These are phyloP conservation scores for Cyprinodon tularosa DNA, from an alignment of 2,113 vertebrate species.

Conservation along the genomic window DNA sequence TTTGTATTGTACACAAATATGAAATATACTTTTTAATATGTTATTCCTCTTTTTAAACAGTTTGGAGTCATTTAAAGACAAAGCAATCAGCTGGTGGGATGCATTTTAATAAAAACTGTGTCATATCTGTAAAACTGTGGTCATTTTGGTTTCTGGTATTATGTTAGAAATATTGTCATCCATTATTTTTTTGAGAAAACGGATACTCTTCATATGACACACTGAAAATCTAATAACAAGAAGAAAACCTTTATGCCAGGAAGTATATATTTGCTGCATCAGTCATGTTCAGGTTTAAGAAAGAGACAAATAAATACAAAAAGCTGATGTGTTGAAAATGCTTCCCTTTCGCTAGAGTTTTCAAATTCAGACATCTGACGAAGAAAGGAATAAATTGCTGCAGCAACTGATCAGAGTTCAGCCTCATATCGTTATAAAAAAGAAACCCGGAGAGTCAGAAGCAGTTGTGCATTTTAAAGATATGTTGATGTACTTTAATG, in stretches of 20 bases:
- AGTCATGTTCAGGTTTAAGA: conserved; percentile 15
- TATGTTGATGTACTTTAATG: conserved; percentile 2
- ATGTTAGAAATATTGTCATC: background rate
- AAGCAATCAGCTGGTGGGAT: background rate
- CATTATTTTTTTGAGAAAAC: background rate
- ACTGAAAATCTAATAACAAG: conserved; percentile 47
- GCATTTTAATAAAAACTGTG: background rate
- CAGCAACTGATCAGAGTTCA: conserved; percentile 11
- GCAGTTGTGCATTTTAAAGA: conserved; percentile 14
- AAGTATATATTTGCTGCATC: conserved; percentile 11
- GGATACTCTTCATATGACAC: conserved; percentile 60
- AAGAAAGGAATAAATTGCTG: conserved; percentile 17
- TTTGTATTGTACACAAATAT: no score
- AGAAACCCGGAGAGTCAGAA: background rate
- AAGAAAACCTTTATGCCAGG: conserved; percentile 16
- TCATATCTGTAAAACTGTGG: background rate
- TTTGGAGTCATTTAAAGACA: no score
- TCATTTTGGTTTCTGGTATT: background rate
- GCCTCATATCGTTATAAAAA: conserved; percentile 14
- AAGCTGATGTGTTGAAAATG: conserved; percentile 3
- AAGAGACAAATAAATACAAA: conserved; percentile 6
- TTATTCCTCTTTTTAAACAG: no score
- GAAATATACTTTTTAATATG: no score
- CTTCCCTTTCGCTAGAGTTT: background rate
- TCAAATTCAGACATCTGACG: conserved; percentile 18